Base-by-base conservation (phyloP, 1,140 invertebrate species). In the Ceratoteleas bidentatus region DNA sequence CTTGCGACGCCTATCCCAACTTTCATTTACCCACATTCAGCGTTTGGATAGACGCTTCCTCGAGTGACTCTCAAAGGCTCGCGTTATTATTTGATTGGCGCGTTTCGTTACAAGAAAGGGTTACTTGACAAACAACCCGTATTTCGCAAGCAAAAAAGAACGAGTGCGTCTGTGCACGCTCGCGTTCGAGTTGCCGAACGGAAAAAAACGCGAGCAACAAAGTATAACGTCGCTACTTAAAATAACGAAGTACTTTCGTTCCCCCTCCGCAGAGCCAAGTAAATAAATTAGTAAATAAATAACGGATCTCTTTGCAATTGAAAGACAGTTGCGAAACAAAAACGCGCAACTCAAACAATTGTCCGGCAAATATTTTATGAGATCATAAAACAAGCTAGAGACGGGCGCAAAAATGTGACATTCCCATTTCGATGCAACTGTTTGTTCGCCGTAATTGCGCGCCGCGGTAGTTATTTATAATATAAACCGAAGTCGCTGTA, bases 11-110 rank as follows among this genome's bases (percentile, higher is more conserved):
- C 52, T 57, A 73, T 73, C 43, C 49, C 40, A 73, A 64, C 58
- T 57, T 64, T 54, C 69, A 64, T 73, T 73, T 61, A 32, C 60
- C 34, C 40, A 64, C 52, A 64, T 57, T 43, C 32, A 73, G 36
- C 14, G 58, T 40, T 49, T 54, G 58, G 34, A 50, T 47, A 72
- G 58, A 72, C 32, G 50, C 50, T 61, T 62, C 50, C 69, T 72
- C 36, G 13, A 72, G 57, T 40, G 32, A 57, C 38, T 47, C 38
- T 62, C 38, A 62, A 45, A 34, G 69, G 49, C 54, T 36, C 38
- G 50, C 58, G 57, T 54, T 72, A 62, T 47, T 62, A 72, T 72
- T 72, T 62, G 69, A 72, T 72, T 62, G 49, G 58, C 69, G 58
- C 58, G 24, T 54, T 62, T 53, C 9, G n/a, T 13, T 45, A 33